Conservation (phyloP, 2,888 invertebrate species). For the Drosophila pegasa region DNA sequence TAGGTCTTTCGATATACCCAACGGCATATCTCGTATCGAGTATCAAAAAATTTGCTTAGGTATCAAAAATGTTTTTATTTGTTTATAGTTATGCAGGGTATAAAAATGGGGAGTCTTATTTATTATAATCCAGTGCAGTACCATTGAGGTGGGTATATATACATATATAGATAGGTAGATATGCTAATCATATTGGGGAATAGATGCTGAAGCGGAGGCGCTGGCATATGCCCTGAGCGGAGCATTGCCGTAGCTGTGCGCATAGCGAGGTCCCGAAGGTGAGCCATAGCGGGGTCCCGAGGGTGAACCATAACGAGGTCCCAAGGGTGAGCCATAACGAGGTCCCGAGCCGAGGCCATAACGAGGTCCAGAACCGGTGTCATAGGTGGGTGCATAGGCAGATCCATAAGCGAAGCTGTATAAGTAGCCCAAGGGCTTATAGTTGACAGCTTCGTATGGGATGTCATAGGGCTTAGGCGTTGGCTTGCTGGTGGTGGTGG, state of each 20-base stretch:
- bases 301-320: neutral
- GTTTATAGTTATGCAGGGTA: neutral
- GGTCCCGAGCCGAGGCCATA: neutral
- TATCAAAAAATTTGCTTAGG: neutral
- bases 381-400: neutral
- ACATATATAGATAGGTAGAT: neutral
- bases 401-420: constrained; percentile 11
- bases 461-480: neutral
- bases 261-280: neutral
- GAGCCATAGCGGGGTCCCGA: neutral
- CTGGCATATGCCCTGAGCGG: neutral
- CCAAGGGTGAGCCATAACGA: too few species aligned
- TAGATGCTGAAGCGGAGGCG: constrained; percentile 4
- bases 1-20: neutral
- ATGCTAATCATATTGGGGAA: constrained; percentile 8
- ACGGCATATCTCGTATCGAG: neutral
- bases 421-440: constrained; percentile 19
- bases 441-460: neutral
- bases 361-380: neutral
- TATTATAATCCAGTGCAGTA: neutral
- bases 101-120: constrained; percentile 2
- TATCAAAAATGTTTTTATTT: constrained; percentile 5
- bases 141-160: constrained; percentile 3
- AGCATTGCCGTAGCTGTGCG: too few species aligned
- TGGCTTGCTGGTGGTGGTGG: neutral